Conservation (phyloP, 2,797 vertebrate genomes). For the Carapus acus region DNA sequence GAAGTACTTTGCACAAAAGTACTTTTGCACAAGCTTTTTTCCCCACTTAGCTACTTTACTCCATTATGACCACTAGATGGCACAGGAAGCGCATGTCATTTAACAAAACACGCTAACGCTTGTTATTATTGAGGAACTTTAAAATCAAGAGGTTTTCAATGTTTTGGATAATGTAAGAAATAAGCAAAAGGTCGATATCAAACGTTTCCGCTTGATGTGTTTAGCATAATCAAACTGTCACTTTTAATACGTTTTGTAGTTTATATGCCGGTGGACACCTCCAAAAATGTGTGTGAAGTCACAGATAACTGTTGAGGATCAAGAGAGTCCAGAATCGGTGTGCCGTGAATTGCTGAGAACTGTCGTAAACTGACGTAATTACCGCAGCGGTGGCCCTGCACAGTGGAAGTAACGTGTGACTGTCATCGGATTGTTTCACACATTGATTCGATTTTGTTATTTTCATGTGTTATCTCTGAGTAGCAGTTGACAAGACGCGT, state of each 20-base stretch:
- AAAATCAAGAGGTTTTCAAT: too few species aligned
- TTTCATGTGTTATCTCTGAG: not conserved
- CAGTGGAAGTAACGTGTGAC: constrained; percentile 47
- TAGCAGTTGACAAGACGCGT: not conserved
- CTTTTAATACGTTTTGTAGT: too few species aligned
- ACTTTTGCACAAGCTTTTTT: constrained; percentile 59
- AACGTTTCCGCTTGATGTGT: too few species aligned
- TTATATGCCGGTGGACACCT: too few species aligned
- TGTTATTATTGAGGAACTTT: too few species aligned
- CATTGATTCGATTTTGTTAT: constrained; percentile 15
- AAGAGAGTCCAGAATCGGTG: not conserved
- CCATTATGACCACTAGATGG: constrained; percentile 46
- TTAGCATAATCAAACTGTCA: too few species aligned
- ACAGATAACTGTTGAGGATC: too few species aligned
- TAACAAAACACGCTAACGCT: too few species aligned
- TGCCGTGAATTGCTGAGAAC: constrained; percentile 19
- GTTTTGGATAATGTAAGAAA: too few species aligned
- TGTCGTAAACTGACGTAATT: constrained; percentile 51
- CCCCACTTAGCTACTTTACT: constrained; percentile 2
- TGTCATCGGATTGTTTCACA: constrained; percentile 14
- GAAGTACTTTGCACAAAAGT: constrained; percentile 76
- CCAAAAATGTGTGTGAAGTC: too few species aligned
- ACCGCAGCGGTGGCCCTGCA: constrained; percentile 13
- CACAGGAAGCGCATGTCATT: not conserved
- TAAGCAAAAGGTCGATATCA: too few species aligned